A percentile compares a stretch with the other conserved stretches of the same genome.
These are phyloP conservation scores for Microtus montanus DNA, from an alignment of 2,113 vertebrate species.

Conservation along the genomic window DNA sequence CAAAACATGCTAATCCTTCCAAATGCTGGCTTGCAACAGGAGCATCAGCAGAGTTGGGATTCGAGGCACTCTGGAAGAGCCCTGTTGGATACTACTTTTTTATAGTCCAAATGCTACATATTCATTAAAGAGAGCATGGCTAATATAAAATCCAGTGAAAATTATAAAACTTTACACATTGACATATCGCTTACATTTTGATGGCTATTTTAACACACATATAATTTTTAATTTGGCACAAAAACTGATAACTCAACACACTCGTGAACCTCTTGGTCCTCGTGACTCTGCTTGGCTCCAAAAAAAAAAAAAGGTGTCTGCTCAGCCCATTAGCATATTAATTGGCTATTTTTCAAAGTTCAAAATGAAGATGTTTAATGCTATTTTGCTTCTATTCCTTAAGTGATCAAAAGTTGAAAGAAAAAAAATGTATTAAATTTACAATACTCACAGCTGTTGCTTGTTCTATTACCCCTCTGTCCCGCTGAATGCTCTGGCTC, in stretches of 20 bases:
- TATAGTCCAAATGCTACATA: conserved; percentile 22
- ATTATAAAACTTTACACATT: conserved; percentile 65
- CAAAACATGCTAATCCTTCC: conserved; percentile 1
- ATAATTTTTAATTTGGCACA: conserved; percentile 78
- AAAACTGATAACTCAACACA: conserved; percentile 68
- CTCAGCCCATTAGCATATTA: conserved; percentile 71
- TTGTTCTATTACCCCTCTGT: conserved; percentile 86
- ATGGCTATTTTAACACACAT: conserved; percentile 69
- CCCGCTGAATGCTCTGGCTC: conserved; percentile 89
- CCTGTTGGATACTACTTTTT: conserved; percentile 61
- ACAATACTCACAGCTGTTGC: conserved; percentile 90
- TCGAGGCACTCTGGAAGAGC: neutral
- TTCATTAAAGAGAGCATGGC: conserved; percentile 7
- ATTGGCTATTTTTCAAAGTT: conserved; percentile 73
- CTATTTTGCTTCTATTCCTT: conserved; percentile 31
- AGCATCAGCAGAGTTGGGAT: neutral
- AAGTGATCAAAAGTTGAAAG: conserved; percentile 8
- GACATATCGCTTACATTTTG: conserved; percentile 62
- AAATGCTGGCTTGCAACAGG: neutral
- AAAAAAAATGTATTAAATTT: conserved; percentile 45
- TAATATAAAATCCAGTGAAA: conserved; percentile 67
- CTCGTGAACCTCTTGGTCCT: conserved; percentile 74
- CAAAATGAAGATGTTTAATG: conserved; percentile 68
- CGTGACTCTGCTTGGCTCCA: conserved; percentile 75
- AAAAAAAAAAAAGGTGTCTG: conserved; percentile 69